Percentiles rank a stretch among this genome's conserved stretches.
Evolutionary conservation across 2,797 vertebrate genomes (phyloP).

Genomic region (Miichthys miiuy): DNA sequence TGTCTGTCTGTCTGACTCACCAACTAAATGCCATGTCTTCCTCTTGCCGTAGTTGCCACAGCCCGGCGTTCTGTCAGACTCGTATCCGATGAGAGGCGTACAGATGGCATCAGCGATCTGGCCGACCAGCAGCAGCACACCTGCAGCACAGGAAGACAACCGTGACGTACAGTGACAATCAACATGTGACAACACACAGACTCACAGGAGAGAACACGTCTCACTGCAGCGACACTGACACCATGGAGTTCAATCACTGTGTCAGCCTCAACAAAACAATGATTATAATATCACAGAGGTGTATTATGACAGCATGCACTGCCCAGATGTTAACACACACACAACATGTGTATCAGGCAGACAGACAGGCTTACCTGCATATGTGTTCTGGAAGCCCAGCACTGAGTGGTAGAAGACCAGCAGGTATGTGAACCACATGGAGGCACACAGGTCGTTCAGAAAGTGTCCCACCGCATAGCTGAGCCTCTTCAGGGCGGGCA

Average conservation of each 20-base stretch:
- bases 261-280: too few relatives aligned
- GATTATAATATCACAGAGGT: not conserved
- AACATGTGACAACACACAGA: not conserved
- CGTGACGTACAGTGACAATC: not conserved
- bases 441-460: slow-evolving; percentile 94
- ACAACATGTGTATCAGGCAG: not conserved
- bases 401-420: slow-evolving; percentile 93
- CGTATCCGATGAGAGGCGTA: slow-evolving; percentile 92
- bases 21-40: slow-evolving; percentile 93
- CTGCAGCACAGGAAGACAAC: slow-evolving; percentile 49
- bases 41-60: slow-evolving; percentile 90
- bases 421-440: slow-evolving; percentile 97
- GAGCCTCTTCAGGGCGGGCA: slow-evolving; percentile 76
- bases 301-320: not conserved
- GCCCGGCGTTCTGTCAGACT: slow-evolving; percentile 88
- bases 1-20: slow-evolving; percentile 77
- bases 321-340: not conserved
- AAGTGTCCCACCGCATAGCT: slow-evolving; percentile 93
- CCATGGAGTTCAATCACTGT: too few relatives aligned
- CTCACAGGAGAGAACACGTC: too few relatives aligned
- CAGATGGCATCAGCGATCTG: slow-evolving; percentile 92
- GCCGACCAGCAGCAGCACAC: slow-evolving; percentile 89
- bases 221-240: too few relatives aligned
- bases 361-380: slow-evolving; percentile 74
- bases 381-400: slow-evolving; percentile 88